Base-by-base conservation (phyloP, 2,113 vertebrate genomes). In the Theropithecus gelada region DNA sequence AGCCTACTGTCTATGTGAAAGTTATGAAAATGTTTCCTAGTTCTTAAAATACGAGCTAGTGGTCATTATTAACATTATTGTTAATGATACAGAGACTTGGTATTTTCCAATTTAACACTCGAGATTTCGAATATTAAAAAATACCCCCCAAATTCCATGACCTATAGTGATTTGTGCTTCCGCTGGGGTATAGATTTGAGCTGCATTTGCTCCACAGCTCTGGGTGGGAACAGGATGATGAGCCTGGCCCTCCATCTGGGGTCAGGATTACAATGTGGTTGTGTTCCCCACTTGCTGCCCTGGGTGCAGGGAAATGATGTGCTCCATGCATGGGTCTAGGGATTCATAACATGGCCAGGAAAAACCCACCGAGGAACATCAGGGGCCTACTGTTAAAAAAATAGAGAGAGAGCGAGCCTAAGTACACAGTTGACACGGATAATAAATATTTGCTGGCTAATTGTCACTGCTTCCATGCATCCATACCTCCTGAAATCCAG, bases 121-220 rank as follows among this genome's bases (percentile, higher is more conserved):
- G 59, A 59, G 38, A 5, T 96, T 93, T 96, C 87, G 86, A 66
- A n/a, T 55, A 70, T 92, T 86, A 57, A 88, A 81, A 94, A 85
- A 66, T 11, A 48, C 85, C 16, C 25, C 22, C 92, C n/a, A 66
- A 17, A 72, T 84, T 55, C 68, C 17, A n/a, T 35, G 55, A 86
- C 20, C 14, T 93, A 23, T 1, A 95, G 59, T 61, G 43, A 88
- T 45, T 16, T n/a, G 79, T 82, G 38, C 66, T 88, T 88, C 78
- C 61, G 20, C 45, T 20, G 17, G 76, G 43, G 23, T 17, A 5
- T 45, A 86, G 38, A 48, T 75, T 18, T 50, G 61, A 87, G 22
- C 5, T 55, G n/a, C 38, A 55, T 57, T 61, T 89, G 32, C 48
- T 66, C 2, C 73, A 43, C 59, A 86, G 22, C 16, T 73, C 13